A percentile compares a stretch with the other conserved stretches of the same genome.
Evolutionary conservation across 30 jellyfish, hydroid and myxozoan genomes (phyloP).

Genomic region (Euphysa ruthae): DNA sequence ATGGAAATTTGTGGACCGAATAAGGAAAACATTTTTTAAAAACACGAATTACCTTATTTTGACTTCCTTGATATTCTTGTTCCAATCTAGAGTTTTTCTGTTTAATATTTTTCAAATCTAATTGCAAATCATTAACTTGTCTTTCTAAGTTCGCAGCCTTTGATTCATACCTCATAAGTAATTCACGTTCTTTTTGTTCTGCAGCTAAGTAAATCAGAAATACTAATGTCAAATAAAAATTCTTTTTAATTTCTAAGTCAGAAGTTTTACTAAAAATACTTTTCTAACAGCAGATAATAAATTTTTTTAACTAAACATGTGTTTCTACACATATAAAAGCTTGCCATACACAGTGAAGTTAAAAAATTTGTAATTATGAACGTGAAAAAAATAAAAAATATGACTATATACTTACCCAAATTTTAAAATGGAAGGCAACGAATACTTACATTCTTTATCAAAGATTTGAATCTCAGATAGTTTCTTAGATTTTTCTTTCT

Average conservation of each 20-base stretch:
- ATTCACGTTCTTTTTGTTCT: conserved; percentile 66
- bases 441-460: conserved; percentile 69
- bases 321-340: too few species aligned
- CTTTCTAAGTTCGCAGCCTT: conserved; percentile 93
- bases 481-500: conserved; percentile 62
- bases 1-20: too few species aligned
- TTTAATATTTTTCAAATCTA: conserved; percentile 72
- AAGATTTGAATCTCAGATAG: conserved; percentile 64
- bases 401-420: neutral
- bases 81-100: conserved; percentile 70
- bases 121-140: conserved; percentile 54
- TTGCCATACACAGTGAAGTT: too few species aligned
- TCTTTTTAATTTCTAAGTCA: too few species aligned
- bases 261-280: too few species aligned
- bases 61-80: conserved; percentile 56
- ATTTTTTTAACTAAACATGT: too few species aligned
- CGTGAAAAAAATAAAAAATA: neutral
- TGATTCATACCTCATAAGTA: conserved; percentile 68
- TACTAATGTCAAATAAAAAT: neutral
- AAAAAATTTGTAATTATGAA: too few species aligned
- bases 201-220: conserved; percentile 32
- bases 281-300: too few species aligned
- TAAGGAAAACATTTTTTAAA: too few species aligned
- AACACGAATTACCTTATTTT: conserved; percentile 46
- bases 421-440: neutral